Evolutionary conservation across 2,113 vertebrate species (phyloP).

Genomic region (Eulemur rufifrons): DNA sequence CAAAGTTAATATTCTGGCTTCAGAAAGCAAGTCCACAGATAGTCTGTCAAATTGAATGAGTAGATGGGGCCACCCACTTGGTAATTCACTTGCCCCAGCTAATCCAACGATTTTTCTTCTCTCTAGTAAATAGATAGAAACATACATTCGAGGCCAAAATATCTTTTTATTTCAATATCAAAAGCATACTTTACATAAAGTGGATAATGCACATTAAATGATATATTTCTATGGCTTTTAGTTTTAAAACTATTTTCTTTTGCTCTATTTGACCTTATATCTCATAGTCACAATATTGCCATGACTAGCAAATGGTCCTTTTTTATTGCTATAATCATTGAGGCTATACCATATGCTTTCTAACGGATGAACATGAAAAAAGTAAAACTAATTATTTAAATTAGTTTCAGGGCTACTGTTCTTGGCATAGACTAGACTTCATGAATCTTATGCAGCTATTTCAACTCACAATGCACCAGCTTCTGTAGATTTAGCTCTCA

Average conservation of each 20-base stretch:
- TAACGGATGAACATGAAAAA: conserved; percentile 27
- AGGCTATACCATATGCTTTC: conserved; percentile 60
- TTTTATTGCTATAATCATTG: conserved; percentile 58
- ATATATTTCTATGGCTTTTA: background rate
- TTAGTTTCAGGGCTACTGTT: conserved; percentile 53
- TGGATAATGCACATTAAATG: background rate
- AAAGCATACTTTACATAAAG: background rate
- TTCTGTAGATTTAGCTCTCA: conserved; percentile 55
- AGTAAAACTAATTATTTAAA: conserved; percentile 67
- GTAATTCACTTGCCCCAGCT: background rate
- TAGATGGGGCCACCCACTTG: background rate
- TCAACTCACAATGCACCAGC: conserved; percentile 27
- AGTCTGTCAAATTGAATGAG: conserved; percentile 24
- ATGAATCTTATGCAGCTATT: conserved; percentile 65
- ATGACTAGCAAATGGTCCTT: conserved; percentile 36
- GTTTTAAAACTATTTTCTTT: conserved; percentile 47
- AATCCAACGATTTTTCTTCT: background rate
- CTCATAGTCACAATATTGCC: conserved; percentile 13
- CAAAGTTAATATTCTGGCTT: conserved; percentile 51
- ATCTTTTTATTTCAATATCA: background rate
- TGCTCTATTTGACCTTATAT: conserved; percentile 51
- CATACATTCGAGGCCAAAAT: background rate
- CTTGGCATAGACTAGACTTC: conserved; percentile 43
- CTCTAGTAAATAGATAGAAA: background rate
- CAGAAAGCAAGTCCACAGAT: background rate